Evolutionary conservation across 2,797 vertebrate species (phyloP), one percentile per base, ranked within the genome.

Genomic region (Corythornis leucogaster): DNA sequence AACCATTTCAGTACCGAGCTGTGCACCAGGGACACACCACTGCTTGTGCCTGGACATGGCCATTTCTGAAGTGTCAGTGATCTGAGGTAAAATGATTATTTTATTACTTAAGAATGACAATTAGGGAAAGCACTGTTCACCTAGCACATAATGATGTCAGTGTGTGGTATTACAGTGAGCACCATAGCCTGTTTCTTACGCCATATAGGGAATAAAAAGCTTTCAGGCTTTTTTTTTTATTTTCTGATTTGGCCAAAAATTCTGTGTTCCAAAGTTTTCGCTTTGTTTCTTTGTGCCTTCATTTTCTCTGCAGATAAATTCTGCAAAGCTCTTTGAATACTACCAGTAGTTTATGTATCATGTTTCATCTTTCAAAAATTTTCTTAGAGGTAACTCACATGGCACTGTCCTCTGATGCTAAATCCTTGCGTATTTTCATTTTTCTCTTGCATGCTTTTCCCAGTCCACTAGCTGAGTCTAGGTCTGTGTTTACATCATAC

Each of bases 111-210:
- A 90, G 86, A 51, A 30, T 69, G 53, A 38, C 84, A 92, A 94
- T 96, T 96, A 96, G 79, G 63, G 75, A n/a, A 80, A 93, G 81
- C 76, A 78, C 90, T 92, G 81, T 95, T 95, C 88, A 93, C 78
- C 78, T 85, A 80, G 61, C 90, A 68, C 57, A 92, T 84, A 90
- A 71, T 80, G 90, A 85, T 95, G 81, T 89, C 79, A 95, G 81
- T 30, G 91, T 93, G 94, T 66, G 79, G 87, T 92, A 64, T 78
- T 85, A 82, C 42, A 75, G 84, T 66, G 33, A 93, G 76, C 63
- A 90, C 78, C 89, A 58, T 71, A 83, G 76, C 58, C 81, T 80
- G 43, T 89, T 80, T 58, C 64, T 95, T 78, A 69, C 33, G 66
- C 69, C 81, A 53, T 69, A 53, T 31, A 30, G 42, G 77, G 55